These are phyloP conservation scores for Spermophilus dauricus DNA, from an alignment of 2,113 vertebrate genomes.

Conservation along the genomic window DNA sequence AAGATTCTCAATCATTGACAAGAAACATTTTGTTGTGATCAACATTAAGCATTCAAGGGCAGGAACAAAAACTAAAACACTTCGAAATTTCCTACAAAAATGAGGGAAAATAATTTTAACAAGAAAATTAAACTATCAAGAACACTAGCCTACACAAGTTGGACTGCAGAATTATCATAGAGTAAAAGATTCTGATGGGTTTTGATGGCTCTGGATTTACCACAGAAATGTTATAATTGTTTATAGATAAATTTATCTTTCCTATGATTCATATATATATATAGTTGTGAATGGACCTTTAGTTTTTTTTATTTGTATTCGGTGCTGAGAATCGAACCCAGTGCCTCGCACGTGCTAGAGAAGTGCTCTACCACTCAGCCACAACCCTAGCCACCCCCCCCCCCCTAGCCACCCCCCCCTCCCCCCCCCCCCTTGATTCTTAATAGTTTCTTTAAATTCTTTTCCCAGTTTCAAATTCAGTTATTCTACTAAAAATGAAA, in stretches of 20 bases:
- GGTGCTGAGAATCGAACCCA: too few species aligned
- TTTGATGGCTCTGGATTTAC: slow-evolving; percentile 30
- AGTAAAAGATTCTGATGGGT: background rate
- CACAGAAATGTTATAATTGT: background rate
- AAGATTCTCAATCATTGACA: background rate
- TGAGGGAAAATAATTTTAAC: background rate
- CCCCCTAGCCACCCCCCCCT: background rate
- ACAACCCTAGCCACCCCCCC: background rate
- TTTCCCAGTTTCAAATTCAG: slow-evolving; percentile 53
- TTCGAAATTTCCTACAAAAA: slow-evolving; percentile 13
- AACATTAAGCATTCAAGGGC: background rate
- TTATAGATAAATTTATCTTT: background rate
- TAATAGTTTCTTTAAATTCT: background rate
- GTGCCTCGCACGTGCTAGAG: too few species aligned
- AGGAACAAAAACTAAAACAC: background rate
- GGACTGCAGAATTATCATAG: background rate
- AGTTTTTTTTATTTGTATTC: too few species aligned
- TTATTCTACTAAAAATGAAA: background rate
- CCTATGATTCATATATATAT: too few species aligned
- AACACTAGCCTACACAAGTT: background rate
- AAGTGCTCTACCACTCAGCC: too few species aligned
- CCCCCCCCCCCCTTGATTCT: background rate
- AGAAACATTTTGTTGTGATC: slow-evolving; percentile 12
- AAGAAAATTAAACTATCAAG: slow-evolving; percentile 21
- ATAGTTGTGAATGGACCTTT: too few species aligned